Percentiles rank a stretch among this genome's conserved stretches.
These are phyloP conservation scores for Nautilus pompilius DNA, from an alignment of 1,140 invertebrate genomes.

Conservation along the genomic window DNA sequence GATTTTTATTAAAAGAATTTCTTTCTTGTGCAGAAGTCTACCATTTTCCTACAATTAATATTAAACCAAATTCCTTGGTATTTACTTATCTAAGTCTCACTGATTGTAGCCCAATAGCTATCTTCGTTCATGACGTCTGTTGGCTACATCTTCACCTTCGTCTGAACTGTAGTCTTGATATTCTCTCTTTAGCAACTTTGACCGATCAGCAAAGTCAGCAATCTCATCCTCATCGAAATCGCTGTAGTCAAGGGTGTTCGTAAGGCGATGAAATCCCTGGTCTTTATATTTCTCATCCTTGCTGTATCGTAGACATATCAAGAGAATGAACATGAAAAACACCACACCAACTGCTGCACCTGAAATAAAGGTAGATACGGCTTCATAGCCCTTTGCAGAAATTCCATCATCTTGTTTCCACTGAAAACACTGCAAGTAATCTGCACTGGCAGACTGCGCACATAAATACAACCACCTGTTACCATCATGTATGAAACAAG, in stretches of 20 bases:
- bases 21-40: too few relatives aligned
- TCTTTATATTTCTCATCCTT: conserved; percentile 15
- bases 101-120: too few relatives aligned
- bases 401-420: neutral
- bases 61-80: too few relatives aligned
- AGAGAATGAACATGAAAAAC: conserved; percentile 22
- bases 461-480: neutral
- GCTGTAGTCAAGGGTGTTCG: conserved; percentile 23
- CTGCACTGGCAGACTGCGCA: neutral
- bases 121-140: too few relatives aligned
- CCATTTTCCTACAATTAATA: too few relatives aligned
- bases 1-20: too few relatives aligned
- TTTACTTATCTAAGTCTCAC: too few relatives aligned
- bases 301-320: conserved; percentile 22
- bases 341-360: conserved; percentile 17
- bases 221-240: conserved; percentile 20
- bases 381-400: neutral
- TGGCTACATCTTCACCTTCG: conserved; percentile 19
- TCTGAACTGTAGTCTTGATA: conserved; percentile 23
- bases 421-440: neutral
- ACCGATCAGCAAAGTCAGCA: neutral
- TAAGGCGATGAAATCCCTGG: conserved; percentile 29
- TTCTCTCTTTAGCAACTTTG: conserved; percentile 11
- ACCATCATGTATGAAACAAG: neutral
- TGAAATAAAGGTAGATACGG: conserved; percentile 10